Evolutionary conservation across 2,797 vertebrate species (phyloP), one percentile per base, ranked within the genome.

Genomic region (Macroramphosus scolopax): DNA sequence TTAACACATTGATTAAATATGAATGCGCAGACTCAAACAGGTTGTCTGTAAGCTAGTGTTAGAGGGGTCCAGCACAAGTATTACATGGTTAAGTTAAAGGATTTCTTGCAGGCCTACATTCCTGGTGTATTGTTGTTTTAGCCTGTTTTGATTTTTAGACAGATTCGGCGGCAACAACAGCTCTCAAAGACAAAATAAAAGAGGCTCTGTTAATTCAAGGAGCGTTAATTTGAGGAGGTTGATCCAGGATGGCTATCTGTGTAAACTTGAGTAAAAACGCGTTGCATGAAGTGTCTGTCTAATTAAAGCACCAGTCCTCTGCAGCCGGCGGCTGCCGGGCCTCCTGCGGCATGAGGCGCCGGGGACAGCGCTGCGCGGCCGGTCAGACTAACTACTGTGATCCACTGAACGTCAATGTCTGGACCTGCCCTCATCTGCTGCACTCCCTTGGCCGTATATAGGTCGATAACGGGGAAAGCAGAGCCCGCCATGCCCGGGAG

Each of bases 401-500:
- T 39, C 13, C 14, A 12, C 5, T 36, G 36, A 39, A 17, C 5
- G 48, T 52, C 47, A 18, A 1, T 6, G 36, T 57, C 46, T 37
- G 16, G 35, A n/a, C n/a, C 5, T 14, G 56, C 40, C 35, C 15
- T 29, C 1, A 17, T 36, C 7, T 30, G 15, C 36, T 31, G 6
- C 18, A 1, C 64, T 20, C 13, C 28, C 13, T 41, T 38, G 6
- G 18, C 8, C 26, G 2, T 36, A 7, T 57, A 98, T n/a, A 22
- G 95, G 96, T 95, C 93, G 0, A 86, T 98, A 43, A 95, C 93
- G 0, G 95, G 96, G 16, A 97, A 97, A 72, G 96, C 95, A 0
- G 96, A 98, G 72, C 95, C 95, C 0, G 94, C 95, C 6, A 97
- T 98, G 94, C 96, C 96, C 0, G 95, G 96, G 11, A 86, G 95